phyloP scores from a whole-genome alignment of 1,140 invertebrate genomes.

The silkworm (Bombyx mori) region ASM3026992v2 NC_085111.1:15453001-15453500 shows the following conservation, averaged over 20 bases:
- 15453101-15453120: too few species aligned
- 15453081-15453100: too few species aligned
- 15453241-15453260: slow-evolving; percentile 21
- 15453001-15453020: too few species aligned
- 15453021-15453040: too few species aligned
- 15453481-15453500: too few species aligned
- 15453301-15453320: slow-evolving; percentile 52
- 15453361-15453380: slow-evolving; percentile 32
- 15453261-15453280: slow-evolving; percentile 39
- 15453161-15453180: too few species aligned
- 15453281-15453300: slow-evolving; percentile 42
- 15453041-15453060: too few species aligned
- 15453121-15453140: too few species aligned
- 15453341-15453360: slow-evolving; percentile 50
- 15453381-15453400: not conserved
- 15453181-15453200: not conserved
- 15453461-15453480: not conserved
- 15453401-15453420: not conserved
- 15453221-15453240: slow-evolving; percentile 28
- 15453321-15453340: slow-evolving; percentile 49
- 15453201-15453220: slow-evolving; percentile 6
- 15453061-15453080: too few species aligned
- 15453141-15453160: too few species aligned
- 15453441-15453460: not conserved
- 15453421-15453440: not conserved